A percentile compares a stretch with the other conserved stretches of the same genome.
phyloP scores from a whole-genome alignment of 2,113 vertebrate species.

The Cervus canadensis region DNA sequence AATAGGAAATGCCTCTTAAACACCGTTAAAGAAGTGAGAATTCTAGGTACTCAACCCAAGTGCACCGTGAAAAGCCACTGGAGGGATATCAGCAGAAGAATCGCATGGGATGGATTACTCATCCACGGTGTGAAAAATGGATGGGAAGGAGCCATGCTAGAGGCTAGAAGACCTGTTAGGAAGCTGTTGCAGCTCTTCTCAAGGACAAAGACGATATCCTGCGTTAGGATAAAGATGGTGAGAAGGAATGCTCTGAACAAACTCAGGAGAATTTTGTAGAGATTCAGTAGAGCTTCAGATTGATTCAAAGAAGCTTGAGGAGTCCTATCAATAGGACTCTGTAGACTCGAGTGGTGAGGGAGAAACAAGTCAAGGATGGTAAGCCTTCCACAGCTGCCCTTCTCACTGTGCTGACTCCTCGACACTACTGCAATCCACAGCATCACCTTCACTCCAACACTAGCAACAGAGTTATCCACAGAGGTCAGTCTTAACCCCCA shows the following conservation, averaged over 20 bases:
- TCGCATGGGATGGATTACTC: not conserved
- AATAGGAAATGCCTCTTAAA: not conserved
- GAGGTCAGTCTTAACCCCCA: not conserved
- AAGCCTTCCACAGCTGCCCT: not conserved
- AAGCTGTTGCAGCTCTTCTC: not conserved
- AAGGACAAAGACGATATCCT: not conserved
- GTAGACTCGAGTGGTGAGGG: not conserved
- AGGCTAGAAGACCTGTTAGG: not conserved
- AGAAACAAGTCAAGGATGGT: too few species aligned
- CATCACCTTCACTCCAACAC: not conserved
- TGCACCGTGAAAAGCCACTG: not conserved
- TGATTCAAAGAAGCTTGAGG: not conserved
- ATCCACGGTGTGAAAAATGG: rapidly evolving
- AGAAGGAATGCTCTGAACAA: not conserved
- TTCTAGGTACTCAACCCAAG: not conserved
- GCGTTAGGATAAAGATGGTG: not conserved
- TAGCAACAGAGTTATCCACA: not conserved
- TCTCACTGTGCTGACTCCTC: not conserved
- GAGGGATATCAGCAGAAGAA: not conserved
- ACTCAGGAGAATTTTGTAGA: not conserved
- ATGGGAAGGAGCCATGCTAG: not conserved
- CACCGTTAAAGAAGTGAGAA: not conserved
- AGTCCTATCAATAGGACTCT: not conserved
- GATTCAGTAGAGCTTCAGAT: not conserved
- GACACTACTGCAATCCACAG: not conserved